Evolutionary conservation across 2,797 vertebrate species (phyloP).

Genomic region (Eulemur albifrons): DNA sequence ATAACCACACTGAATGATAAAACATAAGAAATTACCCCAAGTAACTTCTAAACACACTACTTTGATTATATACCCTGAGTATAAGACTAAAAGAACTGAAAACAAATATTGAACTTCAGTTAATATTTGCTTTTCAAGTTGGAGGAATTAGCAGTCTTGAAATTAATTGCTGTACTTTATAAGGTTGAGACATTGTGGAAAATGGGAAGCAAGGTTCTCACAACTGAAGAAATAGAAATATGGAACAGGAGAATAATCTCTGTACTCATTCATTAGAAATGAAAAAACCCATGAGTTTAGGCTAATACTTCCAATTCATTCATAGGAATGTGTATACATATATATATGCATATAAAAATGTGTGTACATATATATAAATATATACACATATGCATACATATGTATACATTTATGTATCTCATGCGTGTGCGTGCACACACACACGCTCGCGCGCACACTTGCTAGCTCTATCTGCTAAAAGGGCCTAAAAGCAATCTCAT

Average conservation of each 20-base stretch:
- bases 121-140: neutral
- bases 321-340: neutral
- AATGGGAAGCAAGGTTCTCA: neutral
- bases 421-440: no score
- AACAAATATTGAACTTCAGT: neutral
- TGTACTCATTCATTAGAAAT: neutral
- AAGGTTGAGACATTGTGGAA: neutral
- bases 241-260: neutral
- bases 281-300: neutral
- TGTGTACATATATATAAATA: neutral
- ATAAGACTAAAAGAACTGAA: neutral
- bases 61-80: neutral
- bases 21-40: neutral
- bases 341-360: neutral
- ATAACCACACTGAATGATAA: neutral
- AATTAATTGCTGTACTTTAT: neutral
- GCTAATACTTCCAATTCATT: neutral
- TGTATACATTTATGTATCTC: neutral
- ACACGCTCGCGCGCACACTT: neutral
- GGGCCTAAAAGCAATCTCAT: neutral
- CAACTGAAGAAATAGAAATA: neutral
- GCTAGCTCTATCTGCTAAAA: neutral
- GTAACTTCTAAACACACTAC: neutral
- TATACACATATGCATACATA: neutral
- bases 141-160: no score